Percentiles rank a stretch among this genome's conserved stretches.
Evolutionary conservation across 2,888 invertebrate species (phyloP).

Genomic region (Icerya purchasi): DNA sequence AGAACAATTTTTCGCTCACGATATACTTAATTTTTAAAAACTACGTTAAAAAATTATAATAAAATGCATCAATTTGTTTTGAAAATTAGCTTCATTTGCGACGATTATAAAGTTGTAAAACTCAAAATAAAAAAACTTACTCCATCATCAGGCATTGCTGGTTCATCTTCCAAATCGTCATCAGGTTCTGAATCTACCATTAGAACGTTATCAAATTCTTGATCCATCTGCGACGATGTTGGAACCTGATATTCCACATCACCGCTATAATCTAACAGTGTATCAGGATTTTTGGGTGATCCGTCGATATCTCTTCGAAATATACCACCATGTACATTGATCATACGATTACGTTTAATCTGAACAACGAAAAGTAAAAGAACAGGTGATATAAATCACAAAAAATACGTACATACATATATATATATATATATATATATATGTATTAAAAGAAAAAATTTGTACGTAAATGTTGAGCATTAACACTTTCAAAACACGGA

Average conservation of each 20-base stretch:
- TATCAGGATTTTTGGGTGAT: conserved; percentile 1
- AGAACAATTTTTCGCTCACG: neutral
- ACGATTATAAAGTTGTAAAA: no score
- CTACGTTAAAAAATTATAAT: neutral
- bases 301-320: conserved; percentile 10
- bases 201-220: conserved; percentile 39
- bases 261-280: conserved; percentile 6
- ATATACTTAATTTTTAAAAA: neutral
- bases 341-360: conserved; percentile 12
- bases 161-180: conserved; percentile 19
- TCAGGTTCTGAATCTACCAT: conserved; percentile 14
- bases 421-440: no score
- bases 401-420: no score
- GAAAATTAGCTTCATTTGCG: no score
- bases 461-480: no score
- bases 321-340: conserved; percentile 2
- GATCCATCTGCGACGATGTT: conserved; percentile 67
- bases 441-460: no score
- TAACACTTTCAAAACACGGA: no score
- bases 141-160: conserved; percentile 17
- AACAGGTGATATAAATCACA: no score
- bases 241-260: conserved; percentile 53
- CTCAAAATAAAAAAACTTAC: conserved; percentile 1
- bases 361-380: conserved; percentile 1
- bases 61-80: no score